Conservation (phyloP, 2,888 invertebrate genomes). For the Apomyelois bistriatella region DNA sequence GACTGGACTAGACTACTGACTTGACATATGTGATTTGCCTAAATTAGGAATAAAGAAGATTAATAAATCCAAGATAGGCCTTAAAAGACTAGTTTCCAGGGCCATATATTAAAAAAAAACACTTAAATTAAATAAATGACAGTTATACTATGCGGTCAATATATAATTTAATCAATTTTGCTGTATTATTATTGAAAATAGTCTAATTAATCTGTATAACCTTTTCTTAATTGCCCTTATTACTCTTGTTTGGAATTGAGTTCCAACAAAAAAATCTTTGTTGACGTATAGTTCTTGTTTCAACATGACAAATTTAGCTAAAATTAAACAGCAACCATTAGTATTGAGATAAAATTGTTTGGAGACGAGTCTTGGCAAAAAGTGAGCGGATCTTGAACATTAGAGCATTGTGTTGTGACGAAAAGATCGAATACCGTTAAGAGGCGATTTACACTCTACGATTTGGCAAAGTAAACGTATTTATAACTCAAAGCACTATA, state of each 20-base stretch:
- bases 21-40: no score
- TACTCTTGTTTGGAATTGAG: background rate
- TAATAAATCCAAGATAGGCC: no score
- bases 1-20: no score
- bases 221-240: background rate
- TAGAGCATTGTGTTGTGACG: conserved; percentile 52
- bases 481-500: no score
- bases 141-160: no score
- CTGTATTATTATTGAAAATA: no score
- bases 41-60: no score
- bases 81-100: no score
- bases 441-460: conserved; percentile 35
- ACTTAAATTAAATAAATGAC: no score
- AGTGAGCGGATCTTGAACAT: conserved; percentile 16
- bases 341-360: conserved; percentile 9
- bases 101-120: no score
- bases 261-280: no score
- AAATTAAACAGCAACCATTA: background rate
- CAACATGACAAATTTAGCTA: background rate
- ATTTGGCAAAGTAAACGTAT: conserved; percentile 8
- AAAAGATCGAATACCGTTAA: conserved; percentile 53
- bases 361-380: conserved; percentile 1
- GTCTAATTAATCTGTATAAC: background rate
- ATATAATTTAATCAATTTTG: no score
- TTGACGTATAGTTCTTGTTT: background rate